Base-by-base conservation (phyloP, 1,140 invertebrate species). In the Planococcus citri region DNA sequence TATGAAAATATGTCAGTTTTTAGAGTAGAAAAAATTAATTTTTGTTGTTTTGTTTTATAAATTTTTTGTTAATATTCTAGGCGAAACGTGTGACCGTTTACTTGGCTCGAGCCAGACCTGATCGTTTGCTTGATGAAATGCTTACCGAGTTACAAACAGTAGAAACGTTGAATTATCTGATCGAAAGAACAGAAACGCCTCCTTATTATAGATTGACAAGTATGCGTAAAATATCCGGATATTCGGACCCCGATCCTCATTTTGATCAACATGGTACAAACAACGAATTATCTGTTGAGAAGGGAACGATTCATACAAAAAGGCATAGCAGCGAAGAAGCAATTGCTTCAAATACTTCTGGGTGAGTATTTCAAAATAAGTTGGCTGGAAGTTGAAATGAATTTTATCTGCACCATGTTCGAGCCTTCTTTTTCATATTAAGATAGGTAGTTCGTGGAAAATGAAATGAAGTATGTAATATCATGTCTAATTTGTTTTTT, bases 101-200 rank as follows among this genome's bases (percentile, higher is more conserved):
- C 80, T 79, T 99, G 73, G 94, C 92, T 0, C 81, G 94, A 71
- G 89, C 94, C 0, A 85, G 91, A 69, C 91, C 95, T 0, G 92
- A 96, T 77, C 84, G 92, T 64, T 83, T 98, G 0, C 83, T 99
- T 1, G 94, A 98, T 75, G 94, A 98, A 78, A 88, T 99, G 80
- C 95, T 98, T 91, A 88, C 88, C 14, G 95, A 98, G 79, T 81
- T 99, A 57, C 91, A 96, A 80, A 96, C 94, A 0, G 93, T 97
- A 1, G 95, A 98, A 79, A 96, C 93, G 0, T 80, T 97, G 2
- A 95, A 94, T 78, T 95, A 93, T 77, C 82, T 94, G 69, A 95
- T 97, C 73, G 95, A 97, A 78, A 81, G 95, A 64, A 98, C 94
- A 0, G 94, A 98, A 83, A 97, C 96, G 0, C 94, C 95, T 27